Evolutionary conservation across 2,888 invertebrate genomes (phyloP).

Genomic region (Drosophila meridionalis): DNA sequence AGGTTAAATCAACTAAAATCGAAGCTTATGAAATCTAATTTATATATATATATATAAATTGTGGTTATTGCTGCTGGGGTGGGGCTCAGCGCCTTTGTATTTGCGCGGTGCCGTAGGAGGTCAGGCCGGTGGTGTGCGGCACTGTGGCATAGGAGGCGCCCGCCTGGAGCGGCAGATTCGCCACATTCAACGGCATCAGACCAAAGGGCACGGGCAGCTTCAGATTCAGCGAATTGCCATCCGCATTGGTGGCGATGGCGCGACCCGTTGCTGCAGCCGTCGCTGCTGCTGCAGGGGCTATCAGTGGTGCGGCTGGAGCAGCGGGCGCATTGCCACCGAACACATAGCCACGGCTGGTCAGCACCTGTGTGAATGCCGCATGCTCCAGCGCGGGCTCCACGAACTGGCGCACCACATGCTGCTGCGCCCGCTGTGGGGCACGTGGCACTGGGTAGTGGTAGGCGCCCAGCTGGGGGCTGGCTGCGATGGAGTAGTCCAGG

Average conservation of each 20-base stretch:
- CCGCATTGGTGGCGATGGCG: slow-evolving; percentile 39
- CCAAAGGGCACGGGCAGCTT: slow-evolving; percentile 80
- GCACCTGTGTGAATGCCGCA: slow-evolving; percentile 78
- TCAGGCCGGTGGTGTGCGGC: slow-evolving; percentile 72
- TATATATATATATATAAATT: background rate
- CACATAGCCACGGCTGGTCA: slow-evolving; percentile 78
- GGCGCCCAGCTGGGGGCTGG: slow-evolving; percentile 60
- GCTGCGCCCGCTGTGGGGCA: slow-evolving; percentile 18
- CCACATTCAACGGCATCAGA: slow-evolving; percentile 74
- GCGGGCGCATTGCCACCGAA: slow-evolving; percentile 40
- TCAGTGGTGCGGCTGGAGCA: slow-evolving; percentile 33
- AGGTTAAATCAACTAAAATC: slow-evolving; percentile 33
- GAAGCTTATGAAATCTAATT: slow-evolving; percentile 30
- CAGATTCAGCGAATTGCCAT: slow-evolving; percentile 75
- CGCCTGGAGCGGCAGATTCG: slow-evolving; percentile 77
- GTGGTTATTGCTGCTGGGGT: background rate
- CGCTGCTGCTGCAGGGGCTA: background rate
- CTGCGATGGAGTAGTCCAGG: slow-evolving; percentile 58
- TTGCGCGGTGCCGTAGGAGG: slow-evolving; percentile 80
- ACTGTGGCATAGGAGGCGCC: slow-evolving; percentile 80
- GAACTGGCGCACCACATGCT: slow-evolving; percentile 67
- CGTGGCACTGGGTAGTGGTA: slow-evolving; percentile 79
- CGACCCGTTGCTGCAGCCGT: slow-evolving; percentile 36
- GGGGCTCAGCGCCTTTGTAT: slow-evolving; percentile 70
- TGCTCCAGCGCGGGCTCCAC: slow-evolving; percentile 75